Percentiles rank a stretch among this genome's conserved stretches.
Evolutionary conservation across 1,140 invertebrate genomes (phyloP).

Genomic region (Phymorhynchus buccinoides): DNA sequence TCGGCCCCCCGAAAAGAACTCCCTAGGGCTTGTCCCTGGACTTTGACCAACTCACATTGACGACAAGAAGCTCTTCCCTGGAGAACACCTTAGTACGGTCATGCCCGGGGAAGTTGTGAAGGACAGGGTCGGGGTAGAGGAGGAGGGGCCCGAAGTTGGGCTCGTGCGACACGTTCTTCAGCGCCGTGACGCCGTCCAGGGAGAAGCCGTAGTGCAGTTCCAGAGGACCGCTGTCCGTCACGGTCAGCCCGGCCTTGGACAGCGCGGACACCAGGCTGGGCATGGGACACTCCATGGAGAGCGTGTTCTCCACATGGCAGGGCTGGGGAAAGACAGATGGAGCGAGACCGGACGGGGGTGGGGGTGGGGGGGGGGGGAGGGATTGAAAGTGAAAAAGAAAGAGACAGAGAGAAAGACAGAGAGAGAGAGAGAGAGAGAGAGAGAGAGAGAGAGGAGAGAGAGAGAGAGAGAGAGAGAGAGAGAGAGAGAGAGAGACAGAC

Average conservation of each 20-base stretch:
- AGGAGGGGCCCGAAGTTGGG: conserved; percentile 55
- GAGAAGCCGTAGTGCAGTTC: conserved; percentile 67
- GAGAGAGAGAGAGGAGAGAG: too few relatives aligned
- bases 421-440: too few relatives aligned
- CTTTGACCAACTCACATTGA: conserved; percentile 43
- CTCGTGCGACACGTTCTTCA: conserved; percentile 59
- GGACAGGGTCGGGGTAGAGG: conserved; percentile 63
- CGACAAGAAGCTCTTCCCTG: conserved; percentile 52
- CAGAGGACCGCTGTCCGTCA: conserved; percentile 60
- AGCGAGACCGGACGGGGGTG: too few relatives aligned
- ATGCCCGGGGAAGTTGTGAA: conserved; percentile 52
- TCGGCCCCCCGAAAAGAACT: neutral
- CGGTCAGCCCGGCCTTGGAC: conserved; percentile 47
- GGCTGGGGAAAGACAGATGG: too few relatives aligned
- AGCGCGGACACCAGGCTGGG: conserved; percentile 51
- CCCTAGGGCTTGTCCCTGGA: too few relatives aligned
- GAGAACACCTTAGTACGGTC: conserved; percentile 52
- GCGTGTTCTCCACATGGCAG: conserved; percentile 41
- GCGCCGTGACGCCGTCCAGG: conserved; percentile 59
- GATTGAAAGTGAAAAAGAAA: too few relatives aligned
- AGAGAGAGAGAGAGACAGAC: too few relatives aligned
- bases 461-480: too few relatives aligned
- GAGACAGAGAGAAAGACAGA: too few relatives aligned
- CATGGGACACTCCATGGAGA: conserved; percentile 53
- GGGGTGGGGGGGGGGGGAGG: too few relatives aligned